Conservation (phyloP, 2,113 vertebrate species). For the Synodontis membranacea region DNA sequence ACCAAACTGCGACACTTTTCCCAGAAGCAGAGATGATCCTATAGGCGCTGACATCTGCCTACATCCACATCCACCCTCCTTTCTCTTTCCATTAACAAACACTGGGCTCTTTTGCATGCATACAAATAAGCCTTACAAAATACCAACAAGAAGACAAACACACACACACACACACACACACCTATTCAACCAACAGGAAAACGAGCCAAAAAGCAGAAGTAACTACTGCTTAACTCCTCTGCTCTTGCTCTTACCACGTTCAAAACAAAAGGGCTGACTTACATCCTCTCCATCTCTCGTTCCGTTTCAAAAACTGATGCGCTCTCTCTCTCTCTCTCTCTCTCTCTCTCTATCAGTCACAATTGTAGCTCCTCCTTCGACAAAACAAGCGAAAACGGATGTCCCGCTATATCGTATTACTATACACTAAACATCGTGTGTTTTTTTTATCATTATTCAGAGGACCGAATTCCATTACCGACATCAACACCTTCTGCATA, state of each 20-base stretch:
- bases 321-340: not conserved
- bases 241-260: constrained; percentile 56
- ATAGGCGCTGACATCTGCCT: constrained; percentile 43
- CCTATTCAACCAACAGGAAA: not conserved
- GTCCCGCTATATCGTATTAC: constrained; percentile 25
- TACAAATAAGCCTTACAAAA: not conserved
- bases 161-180: constrained; percentile 4
- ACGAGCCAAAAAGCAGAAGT: constrained; percentile 57
- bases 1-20: constrained; percentile 44
- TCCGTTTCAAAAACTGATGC: constrained; percentile 48
- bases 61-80: constrained; percentile 32
- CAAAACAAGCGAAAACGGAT: constrained; percentile 25
- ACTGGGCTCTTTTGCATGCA: not conserved
- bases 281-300: constrained; percentile 62
- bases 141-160: too few species aligned
- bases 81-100: constrained; percentile 39
- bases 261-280: constrained; percentile 78
- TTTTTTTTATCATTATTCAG: constrained; percentile 51
- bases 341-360: constrained; percentile 34
- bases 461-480: constrained; percentile 51
- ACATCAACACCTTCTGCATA: constrained; percentile 50
- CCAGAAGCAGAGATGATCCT: not conserved
- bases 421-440: constrained; percentile 30
- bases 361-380: constrained; percentile 48
- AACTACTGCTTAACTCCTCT: constrained; percentile 54